phyloP scores from a whole-genome alignment of 2,113 vertebrate species.

The Xerus inauris region DNA sequence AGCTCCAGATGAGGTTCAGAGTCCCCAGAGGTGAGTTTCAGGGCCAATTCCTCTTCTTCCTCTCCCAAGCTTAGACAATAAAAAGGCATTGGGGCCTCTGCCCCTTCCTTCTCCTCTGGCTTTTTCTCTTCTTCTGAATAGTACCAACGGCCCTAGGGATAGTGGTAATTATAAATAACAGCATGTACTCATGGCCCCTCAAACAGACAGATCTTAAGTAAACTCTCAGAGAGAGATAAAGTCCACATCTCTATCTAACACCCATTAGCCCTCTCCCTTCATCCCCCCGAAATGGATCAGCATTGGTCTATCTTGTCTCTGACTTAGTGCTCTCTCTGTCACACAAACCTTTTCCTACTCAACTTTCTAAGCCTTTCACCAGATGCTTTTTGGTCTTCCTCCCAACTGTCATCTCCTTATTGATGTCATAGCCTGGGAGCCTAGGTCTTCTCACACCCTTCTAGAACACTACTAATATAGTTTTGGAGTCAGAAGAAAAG shows the following conservation, averaged over 20 bases:
- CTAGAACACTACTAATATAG: neutral
- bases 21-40: neutral
- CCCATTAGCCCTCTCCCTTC: neutral
- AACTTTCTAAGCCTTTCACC: neutral
- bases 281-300: neutral
- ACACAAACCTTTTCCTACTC: neutral
- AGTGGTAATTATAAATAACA: neutral
- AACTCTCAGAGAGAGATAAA: neutral
- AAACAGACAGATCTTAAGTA: neutral
- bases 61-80: conserved; percentile 75
- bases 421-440: neutral
- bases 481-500: neutral
- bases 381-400: neutral
- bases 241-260: neutral
- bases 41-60: neutral
- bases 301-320: neutral
- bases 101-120: neutral
- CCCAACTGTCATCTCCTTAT: neutral
- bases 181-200: neutral
- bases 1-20: neutral
- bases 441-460: neutral
- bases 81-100: conserved; percentile 56
- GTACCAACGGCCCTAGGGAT: neutral
- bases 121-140: conserved; percentile 11
- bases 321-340: neutral